Percentiles rank a stretch among this genome's conserved stretches.
These are phyloP conservation scores for Folsomia candida DNA, from an alignment of 2,888 invertebrate genomes.

Conservation along the genomic window DNA sequence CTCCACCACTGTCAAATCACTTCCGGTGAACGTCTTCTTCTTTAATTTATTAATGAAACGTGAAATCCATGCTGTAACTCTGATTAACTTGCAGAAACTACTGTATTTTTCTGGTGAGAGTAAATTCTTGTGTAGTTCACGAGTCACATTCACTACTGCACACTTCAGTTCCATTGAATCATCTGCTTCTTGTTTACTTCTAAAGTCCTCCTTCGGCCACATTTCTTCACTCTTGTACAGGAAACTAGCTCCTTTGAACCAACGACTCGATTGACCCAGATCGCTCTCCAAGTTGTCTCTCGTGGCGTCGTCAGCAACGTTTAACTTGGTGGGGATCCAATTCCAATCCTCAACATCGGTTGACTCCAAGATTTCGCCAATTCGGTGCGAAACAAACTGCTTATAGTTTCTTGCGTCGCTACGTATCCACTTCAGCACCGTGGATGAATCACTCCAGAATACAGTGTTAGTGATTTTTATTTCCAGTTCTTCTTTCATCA, in stretches of 20 bases:
- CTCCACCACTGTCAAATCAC: too few relatives aligned
- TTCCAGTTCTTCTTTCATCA: not conserved
- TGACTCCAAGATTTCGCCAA: slow-evolving; percentile 27
- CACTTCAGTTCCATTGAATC: not conserved
- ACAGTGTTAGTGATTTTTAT: not conserved
- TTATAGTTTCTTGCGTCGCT: slow-evolving; percentile 25
- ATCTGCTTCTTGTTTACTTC: not conserved
- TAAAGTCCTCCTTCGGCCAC: slow-evolving; percentile 26
- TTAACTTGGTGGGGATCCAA: slow-evolving; percentile 36
- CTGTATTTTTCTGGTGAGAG: too few relatives aligned
- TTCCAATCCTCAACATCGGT: slow-evolving; percentile 24
- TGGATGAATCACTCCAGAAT: slow-evolving; percentile 32
- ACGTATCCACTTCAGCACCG: slow-evolving; percentile 34
- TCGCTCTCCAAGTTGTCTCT: slow-evolving; percentile 19
- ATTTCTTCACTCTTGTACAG: slow-evolving; percentile 3
- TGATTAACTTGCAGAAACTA: not conserved
- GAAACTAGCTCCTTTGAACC: slow-evolving; percentile 44
- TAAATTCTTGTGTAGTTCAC: too few relatives aligned
- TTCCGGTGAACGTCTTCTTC: too few relatives aligned
- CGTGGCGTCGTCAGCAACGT: slow-evolving; percentile 42
- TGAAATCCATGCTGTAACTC: not conserved
- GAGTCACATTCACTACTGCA: not conserved
- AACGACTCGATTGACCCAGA: slow-evolving; percentile 19
- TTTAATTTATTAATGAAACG: too few relatives aligned
- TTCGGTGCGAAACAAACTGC: slow-evolving; percentile 32